Percentiles rank a stretch among this genome's conserved stretches.
phyloP scores from a whole-genome alignment of 2,113 vertebrate species.

The Sebastes fasciatus region DNA sequence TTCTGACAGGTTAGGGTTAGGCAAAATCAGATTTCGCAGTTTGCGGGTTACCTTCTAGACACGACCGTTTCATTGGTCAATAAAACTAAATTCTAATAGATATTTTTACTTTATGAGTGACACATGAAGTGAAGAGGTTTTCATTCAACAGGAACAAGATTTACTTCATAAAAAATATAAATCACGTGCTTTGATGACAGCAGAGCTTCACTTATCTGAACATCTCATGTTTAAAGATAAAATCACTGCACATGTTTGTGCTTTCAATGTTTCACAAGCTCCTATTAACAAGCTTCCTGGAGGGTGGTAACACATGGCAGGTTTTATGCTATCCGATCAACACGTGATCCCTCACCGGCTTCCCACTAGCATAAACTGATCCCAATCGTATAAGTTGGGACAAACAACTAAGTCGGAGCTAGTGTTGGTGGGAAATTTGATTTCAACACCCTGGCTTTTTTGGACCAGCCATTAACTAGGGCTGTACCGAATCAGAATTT shows the following conservation, averaged over 20 bases:
- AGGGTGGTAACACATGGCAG: background rate
- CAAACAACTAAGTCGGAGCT: background rate
- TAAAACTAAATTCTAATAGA: background rate
- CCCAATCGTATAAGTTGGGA: background rate
- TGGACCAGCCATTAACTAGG: too few relatives aligned
- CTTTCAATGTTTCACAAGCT: background rate
- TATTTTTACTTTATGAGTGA: background rate
- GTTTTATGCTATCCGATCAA: background rate
- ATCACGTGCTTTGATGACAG: background rate
- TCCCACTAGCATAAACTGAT: background rate
- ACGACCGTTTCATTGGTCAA: background rate
- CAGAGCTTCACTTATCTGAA: slow-evolving; percentile 53
- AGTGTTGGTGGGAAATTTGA: background rate
- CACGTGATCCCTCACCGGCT: background rate
- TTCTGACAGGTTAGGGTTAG: too few relatives aligned
- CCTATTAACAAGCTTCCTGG: background rate
- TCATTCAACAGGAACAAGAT: slow-evolving; percentile 1
- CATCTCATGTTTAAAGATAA: background rate
- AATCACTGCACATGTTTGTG: background rate
- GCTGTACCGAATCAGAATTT: too few relatives aligned
- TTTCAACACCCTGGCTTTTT: too few relatives aligned
- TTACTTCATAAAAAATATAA: background rate
- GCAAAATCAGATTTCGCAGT: too few relatives aligned
- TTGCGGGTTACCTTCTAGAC: too few relatives aligned
- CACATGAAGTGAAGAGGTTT: slow-evolving; percentile 38